Percentiles rank a stretch among this genome's conserved stretches.
Evolutionary conservation across 2,888 invertebrate genomes (phyloP).

Genomic region (Agrilus cyanescens): DNA sequence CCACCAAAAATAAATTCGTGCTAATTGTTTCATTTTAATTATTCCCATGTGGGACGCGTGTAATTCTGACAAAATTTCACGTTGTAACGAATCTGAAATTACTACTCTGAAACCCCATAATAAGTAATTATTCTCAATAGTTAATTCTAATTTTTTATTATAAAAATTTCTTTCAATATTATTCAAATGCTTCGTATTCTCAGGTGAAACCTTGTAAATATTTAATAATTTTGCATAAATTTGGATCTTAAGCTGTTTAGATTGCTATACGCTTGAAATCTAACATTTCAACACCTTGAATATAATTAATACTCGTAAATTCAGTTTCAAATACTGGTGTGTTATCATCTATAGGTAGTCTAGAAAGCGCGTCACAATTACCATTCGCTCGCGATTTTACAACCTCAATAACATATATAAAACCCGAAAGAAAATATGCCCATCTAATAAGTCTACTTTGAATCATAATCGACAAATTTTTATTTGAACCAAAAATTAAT

Average conservation of each 20-base stretch:
- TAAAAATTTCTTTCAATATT: conserved; percentile 1
- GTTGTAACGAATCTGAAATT: conserved; percentile 15
- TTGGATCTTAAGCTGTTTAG: background rate
- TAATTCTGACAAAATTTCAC: conserved; percentile 15
- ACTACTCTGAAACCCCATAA: conserved; percentile 19
- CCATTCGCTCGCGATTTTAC: too few relatives aligned
- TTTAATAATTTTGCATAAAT: background rate
- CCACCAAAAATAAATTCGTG: conserved; percentile 19
- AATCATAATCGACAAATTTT: too few relatives aligned
- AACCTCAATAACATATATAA: too few relatives aligned
- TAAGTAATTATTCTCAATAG: conserved; percentile 9
- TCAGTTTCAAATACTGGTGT: too few relatives aligned
- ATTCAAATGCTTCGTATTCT: too few relatives aligned
- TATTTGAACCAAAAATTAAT: too few relatives aligned
- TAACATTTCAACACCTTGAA: background rate
- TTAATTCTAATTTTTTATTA: conserved; percentile 9
- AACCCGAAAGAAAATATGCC: too few relatives aligned
- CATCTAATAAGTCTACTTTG: too few relatives aligned
- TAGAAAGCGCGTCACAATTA: too few relatives aligned
- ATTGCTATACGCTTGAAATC: background rate
- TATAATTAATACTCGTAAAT: too few relatives aligned
- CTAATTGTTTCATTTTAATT: conserved; percentile 18
- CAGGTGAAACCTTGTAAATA: background rate
- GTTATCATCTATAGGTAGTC: too few relatives aligned
- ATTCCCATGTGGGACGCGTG: conserved; percentile 19